Percentiles rank a stretch among this genome's conserved stretches.
These are phyloP conservation scores for Pseudochirops cupreus DNA, from an alignment of 2,797 vertebrate genomes.

Conservation along the genomic window DNA sequence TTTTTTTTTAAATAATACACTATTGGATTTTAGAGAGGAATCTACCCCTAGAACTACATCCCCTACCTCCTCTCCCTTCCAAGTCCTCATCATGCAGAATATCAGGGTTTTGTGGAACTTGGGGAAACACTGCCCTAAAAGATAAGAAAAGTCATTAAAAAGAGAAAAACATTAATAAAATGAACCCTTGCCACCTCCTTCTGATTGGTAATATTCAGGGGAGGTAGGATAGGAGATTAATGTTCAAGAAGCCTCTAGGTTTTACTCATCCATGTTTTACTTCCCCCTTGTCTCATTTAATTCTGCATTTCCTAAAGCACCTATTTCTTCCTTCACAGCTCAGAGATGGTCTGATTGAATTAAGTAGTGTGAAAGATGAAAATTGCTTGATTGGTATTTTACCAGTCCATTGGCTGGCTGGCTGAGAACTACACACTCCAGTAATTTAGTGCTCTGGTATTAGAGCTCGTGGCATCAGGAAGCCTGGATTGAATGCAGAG, in stretches of 20 bases:
- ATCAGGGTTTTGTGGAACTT: background rate
- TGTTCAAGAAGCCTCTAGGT: background rate
- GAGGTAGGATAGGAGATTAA: background rate
- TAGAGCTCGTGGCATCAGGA: background rate
- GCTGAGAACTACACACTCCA: background rate
- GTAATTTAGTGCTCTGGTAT: background rate
- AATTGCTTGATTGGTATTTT: background rate
- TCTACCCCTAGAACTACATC: background rate
- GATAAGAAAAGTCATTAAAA: background rate
- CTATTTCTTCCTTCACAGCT: background rate
- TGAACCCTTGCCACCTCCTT: background rate
- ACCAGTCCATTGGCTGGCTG: background rate
- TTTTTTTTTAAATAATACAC: no score
- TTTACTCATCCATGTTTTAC: background rate
- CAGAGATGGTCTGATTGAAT: constrained; percentile 5
- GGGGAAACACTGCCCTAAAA: background rate
- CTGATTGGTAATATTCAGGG: background rate
- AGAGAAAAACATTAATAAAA: background rate
- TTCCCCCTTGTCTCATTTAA: background rate
- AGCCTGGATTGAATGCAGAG: background rate
- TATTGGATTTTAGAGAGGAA: background rate
- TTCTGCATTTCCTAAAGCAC: background rate
- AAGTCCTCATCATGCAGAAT: background rate
- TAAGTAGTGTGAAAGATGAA: background rate
- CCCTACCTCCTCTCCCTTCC: background rate